Evolutionary conservation across 1,140 invertebrate genomes (phyloP).

Genomic region (Triops longicaudatus): DNA sequence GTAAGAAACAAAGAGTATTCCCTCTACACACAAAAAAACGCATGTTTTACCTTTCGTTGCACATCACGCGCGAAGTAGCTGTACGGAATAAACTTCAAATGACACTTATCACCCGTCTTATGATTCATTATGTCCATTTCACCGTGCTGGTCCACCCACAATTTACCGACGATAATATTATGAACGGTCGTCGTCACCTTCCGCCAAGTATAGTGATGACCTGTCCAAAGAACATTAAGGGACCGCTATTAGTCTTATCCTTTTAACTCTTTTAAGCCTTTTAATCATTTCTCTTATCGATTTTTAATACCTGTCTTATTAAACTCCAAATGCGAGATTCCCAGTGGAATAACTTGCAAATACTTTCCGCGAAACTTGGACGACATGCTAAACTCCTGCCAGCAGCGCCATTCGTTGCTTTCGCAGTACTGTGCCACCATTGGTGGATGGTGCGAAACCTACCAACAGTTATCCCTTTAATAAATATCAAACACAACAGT

Average conservation of each 20-base stretch:
- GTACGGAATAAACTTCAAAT: constrained; percentile 92
- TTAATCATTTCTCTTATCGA: too few relatives aligned
- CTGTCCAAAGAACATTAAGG: constrained; percentile 39
- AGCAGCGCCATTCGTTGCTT: constrained; percentile 76
- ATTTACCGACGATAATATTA: constrained; percentile 97
- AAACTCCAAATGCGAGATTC: constrained; percentile 74
- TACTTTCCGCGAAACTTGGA: constrained; percentile 98
- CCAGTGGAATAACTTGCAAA: constrained; percentile 83
- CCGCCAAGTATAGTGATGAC: constrained; percentile 91
- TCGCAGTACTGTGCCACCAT: constrained; percentile 90
- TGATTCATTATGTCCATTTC: constrained; percentile 96
- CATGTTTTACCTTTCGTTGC: constrained; percentile 67
- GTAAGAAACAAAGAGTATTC: too few relatives aligned
- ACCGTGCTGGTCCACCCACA: constrained; percentile 99
- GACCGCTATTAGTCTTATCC: too few relatives aligned
- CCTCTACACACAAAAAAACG: too few relatives aligned
- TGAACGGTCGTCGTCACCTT: constrained; percentile 98
- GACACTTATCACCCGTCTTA: constrained; percentile 80
- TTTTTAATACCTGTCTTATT: constrained; percentile 45
- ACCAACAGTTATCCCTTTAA: constrained; percentile 25
- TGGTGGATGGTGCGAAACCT: constrained; percentile 96
- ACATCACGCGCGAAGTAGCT: constrained; percentile 94
- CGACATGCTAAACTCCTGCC: constrained; percentile 98
- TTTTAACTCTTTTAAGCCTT: too few relatives aligned
- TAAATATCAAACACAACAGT: background rate